A percentile compares a stretch with the other conserved stretches of the same genome.
phyloP scores from a whole-genome alignment of 2,113 vertebrate genomes.

The Anolis sagrei region DNA sequence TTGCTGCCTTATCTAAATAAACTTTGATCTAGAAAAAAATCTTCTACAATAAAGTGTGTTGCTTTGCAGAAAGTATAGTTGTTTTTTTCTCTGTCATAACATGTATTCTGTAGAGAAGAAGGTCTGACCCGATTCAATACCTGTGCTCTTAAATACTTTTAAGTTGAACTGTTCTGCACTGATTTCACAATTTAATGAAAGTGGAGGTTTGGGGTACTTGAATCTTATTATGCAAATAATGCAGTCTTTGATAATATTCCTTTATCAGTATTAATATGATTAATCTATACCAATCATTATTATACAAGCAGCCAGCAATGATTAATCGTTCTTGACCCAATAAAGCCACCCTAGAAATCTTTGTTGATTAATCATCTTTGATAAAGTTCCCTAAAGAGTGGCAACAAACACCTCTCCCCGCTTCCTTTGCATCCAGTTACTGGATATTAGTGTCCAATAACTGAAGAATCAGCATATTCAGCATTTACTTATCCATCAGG shows the following conservation, averaged over 20 bases:
- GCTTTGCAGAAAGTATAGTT: neutral
- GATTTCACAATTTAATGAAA: conserved; percentile 48
- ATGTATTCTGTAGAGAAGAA: neutral
- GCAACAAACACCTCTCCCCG: conserved; percentile 61
- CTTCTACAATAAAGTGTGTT: neutral
- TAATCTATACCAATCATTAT: conserved; percentile 75
- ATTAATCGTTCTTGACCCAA: conserved; percentile 79
- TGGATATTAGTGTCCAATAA: conserved; percentile 57
- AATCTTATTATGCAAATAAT: conserved; percentile 75
- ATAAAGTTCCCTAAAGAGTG: conserved; percentile 68
- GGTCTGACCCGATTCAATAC: neutral
- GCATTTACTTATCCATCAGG: conserved; percentile 72
- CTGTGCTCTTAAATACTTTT: conserved; percentile 12
- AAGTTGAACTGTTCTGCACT: conserved; percentile 42
- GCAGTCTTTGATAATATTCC: conserved; percentile 66
- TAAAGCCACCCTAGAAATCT: conserved; percentile 71
- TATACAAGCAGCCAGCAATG: conserved; percentile 72
- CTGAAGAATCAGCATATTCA: conserved; percentile 67
- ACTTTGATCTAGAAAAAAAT: neutral
- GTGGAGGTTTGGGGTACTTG: conserved; percentile 49
- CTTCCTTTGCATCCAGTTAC: conserved; percentile 52
- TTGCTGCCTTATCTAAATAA: neutral
- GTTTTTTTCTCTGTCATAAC: neutral
- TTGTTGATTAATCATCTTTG: conserved; percentile 77
- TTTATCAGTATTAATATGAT: conserved; percentile 76